Conservation (phyloP, 2,113 vertebrate genomes). For the Microcebus tavaratra region DNA sequence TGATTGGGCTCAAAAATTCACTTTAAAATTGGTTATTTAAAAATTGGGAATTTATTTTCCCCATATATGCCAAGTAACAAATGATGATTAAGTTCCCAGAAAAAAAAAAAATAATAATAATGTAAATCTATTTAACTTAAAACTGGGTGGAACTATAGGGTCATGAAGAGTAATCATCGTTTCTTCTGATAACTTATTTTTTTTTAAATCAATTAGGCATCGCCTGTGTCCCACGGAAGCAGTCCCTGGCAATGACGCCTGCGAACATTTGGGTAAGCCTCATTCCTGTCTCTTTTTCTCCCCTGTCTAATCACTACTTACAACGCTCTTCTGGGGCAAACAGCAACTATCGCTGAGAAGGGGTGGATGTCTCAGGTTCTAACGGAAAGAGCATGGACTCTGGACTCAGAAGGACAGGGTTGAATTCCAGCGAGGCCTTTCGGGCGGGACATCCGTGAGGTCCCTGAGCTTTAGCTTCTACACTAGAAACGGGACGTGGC, state of each 20-base stretch:
- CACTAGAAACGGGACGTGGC: background rate
- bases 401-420: background rate
- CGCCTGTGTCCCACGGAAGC: background rate
- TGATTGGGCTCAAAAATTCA: too few species aligned
- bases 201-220: background rate
- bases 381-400: background rate
- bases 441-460: background rate
- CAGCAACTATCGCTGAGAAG: background rate
- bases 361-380: background rate
- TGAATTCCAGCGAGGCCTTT: background rate
- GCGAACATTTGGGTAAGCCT: background rate
- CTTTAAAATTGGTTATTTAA: constrained; percentile 16
- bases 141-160: background rate
- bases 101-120: background rate
- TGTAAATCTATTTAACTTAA: background rate
- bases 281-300: background rate
- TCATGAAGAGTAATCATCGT: background rate
- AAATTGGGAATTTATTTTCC: constrained; percentile 21
- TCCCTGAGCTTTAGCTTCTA: too few species aligned
- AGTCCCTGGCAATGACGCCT: background rate
- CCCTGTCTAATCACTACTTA: background rate
- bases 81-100: background rate
- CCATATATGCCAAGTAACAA: background rate
- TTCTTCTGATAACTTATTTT: background rate
- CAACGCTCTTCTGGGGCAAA: background rate